Percentiles rank a stretch among this genome's conserved stretches.
Conservation (phyloP, 2,888 invertebrate genomes). For the Peribatodes rhomboidaria region DNA sequence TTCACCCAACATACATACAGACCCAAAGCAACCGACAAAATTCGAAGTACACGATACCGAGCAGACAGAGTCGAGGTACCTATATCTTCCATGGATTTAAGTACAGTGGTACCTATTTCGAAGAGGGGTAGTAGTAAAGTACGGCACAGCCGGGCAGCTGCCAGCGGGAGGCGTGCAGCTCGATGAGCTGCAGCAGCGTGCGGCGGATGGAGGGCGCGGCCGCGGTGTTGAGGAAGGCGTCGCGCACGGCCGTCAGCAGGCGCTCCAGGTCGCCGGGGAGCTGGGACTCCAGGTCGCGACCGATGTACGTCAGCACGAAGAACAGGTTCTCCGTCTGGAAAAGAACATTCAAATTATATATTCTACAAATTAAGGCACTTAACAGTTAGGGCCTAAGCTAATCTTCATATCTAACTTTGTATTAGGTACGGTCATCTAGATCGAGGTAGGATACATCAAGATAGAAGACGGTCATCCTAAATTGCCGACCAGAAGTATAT, state of each 20-base stretch:
- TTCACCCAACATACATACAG: neutral
- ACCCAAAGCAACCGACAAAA: conserved; percentile 2
- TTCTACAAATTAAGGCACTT: too few relatives aligned
- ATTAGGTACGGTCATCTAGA: too few relatives aligned
- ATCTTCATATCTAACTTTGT: too few relatives aligned
- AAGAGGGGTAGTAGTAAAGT: conserved; percentile 93
- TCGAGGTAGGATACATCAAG: too few relatives aligned
- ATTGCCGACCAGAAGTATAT: too few relatives aligned
- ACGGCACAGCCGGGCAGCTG: conserved; percentile 96
- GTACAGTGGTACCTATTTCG: conserved; percentile 68
- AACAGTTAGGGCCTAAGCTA: too few relatives aligned
- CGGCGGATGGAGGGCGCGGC: conserved; percentile 92
- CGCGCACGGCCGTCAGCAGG: conserved; percentile 92
- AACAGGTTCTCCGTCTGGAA: conserved; percentile 94
- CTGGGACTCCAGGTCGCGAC: conserved; percentile 94
- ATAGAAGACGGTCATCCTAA: too few relatives aligned
- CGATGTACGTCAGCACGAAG: conserved; percentile 95
- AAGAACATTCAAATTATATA: neutral
- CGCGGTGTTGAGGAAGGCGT: conserved; percentile 93
- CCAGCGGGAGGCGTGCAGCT: conserved; percentile 96
- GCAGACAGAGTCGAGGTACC: neutral
- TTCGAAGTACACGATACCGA: conserved; percentile 6
- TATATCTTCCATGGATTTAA: neutral
- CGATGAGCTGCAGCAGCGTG: conserved; percentile 95
- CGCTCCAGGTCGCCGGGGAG: conserved; percentile 93